Evolutionary conservation across 2,113 vertebrate species (phyloP), one percentile per base, ranked within the genome.

Genomic region (Pseudopodoces humilis): DNA sequence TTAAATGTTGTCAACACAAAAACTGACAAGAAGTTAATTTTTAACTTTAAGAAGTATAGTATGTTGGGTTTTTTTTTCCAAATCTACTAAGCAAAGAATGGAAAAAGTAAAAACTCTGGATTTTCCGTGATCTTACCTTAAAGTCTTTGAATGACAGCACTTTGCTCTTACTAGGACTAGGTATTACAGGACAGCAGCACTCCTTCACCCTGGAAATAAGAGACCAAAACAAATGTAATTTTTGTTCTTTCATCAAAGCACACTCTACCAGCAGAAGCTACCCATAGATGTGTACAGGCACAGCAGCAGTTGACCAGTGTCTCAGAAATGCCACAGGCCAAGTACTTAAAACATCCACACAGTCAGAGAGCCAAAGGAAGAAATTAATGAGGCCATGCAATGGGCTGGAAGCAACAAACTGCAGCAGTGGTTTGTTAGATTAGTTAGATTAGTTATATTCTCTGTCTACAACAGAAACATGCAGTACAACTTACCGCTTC

Each of bases 151-250:
- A 86, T n/a, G 98, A 97, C 39, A 98, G 81, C 30, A 98, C 96
- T 69, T 93, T 93, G 92, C 97, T 98, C 68, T 97, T 97, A 31
- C 94, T 97, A 44, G 98, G 98, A 86, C 95, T 97, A 41, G 97
- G 98, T 79, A 98, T 97, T 62, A 96, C 79, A 74, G 98, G 98
- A 46, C 93, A 98, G 72, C 97, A 98, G 8, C 71, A 96, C 16
- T 98, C 96, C 46, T 97, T 97, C 67, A 98, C 43, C 95, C 98
- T 98, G 47, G 47, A 77, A 94, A 72, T 53, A 69, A 55, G 12
- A 88, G 2, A 56, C 27, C 30, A 76, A 86, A 62, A 62, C n/a
- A 83, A 80, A 65, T 35, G 3, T 25, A 1, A 0, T 14, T 46
- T 86, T 47, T 90, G 7, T 77, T 75, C 18, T 59, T 44, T 56